Evolutionary conservation across 2,113 vertebrate species (phyloP).

Genomic region (Bubalus kerabau): DNA sequence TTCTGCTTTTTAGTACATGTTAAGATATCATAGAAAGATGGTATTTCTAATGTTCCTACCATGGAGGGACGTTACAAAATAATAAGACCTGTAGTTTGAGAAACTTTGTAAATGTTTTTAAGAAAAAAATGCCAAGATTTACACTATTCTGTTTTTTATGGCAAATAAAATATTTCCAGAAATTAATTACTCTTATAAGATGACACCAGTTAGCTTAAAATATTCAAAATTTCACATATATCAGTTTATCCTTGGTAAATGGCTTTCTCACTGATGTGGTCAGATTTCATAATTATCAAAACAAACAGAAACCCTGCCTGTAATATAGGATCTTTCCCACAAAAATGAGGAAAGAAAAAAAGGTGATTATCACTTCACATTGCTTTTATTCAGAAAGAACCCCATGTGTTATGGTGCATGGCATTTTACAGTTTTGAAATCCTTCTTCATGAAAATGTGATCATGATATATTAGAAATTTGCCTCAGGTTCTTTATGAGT

Average conservation of each 20-base stretch:
- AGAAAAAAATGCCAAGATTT: not conserved
- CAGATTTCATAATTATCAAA: slow-evolving; percentile 11
- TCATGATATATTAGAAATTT: slow-evolving; percentile 34
- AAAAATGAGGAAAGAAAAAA: not conserved
- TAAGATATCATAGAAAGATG: not conserved
- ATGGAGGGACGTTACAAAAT: not conserved
- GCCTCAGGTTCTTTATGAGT: slow-evolving; percentile 45
- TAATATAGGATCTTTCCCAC: not conserved
- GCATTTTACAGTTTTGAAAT: not conserved
- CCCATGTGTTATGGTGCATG: not conserved
- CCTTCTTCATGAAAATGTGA: slow-evolving; percentile 41
- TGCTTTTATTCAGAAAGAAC: not conserved
- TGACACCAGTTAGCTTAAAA: not conserved
- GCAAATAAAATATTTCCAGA: not conserved
- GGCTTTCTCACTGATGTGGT: slow-evolving; percentile 11
- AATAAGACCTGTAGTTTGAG: not conserved
- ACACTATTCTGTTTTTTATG: not conserved
- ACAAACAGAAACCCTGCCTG: not conserved
- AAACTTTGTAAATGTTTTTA: slow-evolving; percentile 38
- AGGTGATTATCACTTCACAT: not conserved
- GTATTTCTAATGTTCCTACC: slow-evolving; percentile 22
- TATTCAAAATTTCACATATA: not conserved
- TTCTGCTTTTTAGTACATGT: not conserved
- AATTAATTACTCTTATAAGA: slow-evolving; percentile 3
- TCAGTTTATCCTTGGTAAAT: not conserved